Percentiles rank a stretch among this genome's conserved stretches.
Evolutionary conservation across 2,113 vertebrate species (phyloP).

Genomic region (Callithrix jacchus): DNA sequence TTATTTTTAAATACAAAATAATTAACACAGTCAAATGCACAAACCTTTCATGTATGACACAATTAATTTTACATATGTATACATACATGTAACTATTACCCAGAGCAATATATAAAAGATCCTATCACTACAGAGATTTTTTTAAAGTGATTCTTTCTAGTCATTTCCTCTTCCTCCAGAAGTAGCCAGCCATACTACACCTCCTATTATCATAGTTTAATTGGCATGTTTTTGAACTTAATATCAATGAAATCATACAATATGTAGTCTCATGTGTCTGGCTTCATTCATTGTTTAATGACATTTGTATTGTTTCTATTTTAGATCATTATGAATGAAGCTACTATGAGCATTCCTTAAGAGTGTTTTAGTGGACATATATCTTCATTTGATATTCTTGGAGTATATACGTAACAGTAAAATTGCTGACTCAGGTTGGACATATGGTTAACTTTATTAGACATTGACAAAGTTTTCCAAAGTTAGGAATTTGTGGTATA

Average conservation of each 20-base stretch:
- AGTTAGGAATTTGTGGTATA: neutral
- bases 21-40: neutral
- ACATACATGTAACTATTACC: neutral
- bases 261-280: neutral
- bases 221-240: neutral
- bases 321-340: neutral
- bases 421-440: neutral
- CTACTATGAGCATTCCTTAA: neutral
- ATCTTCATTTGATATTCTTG: neutral
- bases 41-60: neutral
- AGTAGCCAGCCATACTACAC: neutral
- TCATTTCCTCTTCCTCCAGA: neutral
- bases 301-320: neutral
- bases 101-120: neutral
- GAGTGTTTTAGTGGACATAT: neutral
- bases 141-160: neutral
- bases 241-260: neutral
- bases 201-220: neutral
- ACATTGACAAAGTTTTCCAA: neutral
- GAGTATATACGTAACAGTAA: neutral
- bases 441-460: neutral
- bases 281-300: slow-evolving; percentile 8
- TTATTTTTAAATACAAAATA: neutral
- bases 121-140: neutral
- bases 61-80: neutral